Conservation (phyloP, 1,140 invertebrate species). For the Diplogasteroides magnus region DNA sequence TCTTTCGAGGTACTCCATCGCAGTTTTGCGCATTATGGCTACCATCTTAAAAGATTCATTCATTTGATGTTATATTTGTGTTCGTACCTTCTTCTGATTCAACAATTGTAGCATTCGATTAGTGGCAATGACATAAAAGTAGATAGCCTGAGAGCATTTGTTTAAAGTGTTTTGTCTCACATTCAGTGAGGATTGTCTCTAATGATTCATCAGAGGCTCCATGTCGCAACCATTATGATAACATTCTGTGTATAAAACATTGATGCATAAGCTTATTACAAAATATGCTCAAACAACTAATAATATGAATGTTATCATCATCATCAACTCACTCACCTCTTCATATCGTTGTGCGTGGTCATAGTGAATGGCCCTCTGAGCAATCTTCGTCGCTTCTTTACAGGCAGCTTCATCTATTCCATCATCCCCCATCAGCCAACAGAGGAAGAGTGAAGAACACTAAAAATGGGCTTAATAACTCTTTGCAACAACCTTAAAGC, state of each 20-base stretch:
- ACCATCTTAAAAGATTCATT: constrained; percentile 10
- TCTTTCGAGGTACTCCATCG: constrained; percentile 22
- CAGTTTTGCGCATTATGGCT: constrained; percentile 23
- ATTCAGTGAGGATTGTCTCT: not conserved
- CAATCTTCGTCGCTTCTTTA: constrained; percentile 11
- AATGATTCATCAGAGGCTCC: not conserved
- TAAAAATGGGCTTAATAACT: too few relatives aligned
- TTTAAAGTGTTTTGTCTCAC: too few relatives aligned
- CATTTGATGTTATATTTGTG: not conserved
- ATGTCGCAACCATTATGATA: too few relatives aligned
- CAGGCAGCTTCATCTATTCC: constrained; percentile 22
- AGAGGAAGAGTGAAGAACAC: too few relatives aligned
- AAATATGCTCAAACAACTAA: too few relatives aligned
- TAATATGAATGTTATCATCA: too few relatives aligned
- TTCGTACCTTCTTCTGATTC: constrained; percentile 12
- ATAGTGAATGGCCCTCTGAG: constrained; percentile 19
- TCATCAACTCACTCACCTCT: too few relatives aligned
- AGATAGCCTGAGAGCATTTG: constrained; percentile 23
- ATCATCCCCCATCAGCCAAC: too few relatives aligned
- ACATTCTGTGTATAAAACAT: too few relatives aligned
- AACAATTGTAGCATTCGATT: constrained; percentile 18
- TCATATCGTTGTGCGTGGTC: constrained; percentile 25
- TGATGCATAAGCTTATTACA: too few relatives aligned
- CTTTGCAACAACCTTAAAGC: too few relatives aligned
- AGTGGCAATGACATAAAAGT: constrained; percentile 24